Percentiles rank a stretch among this genome's conserved stretches.
Evolutionary conservation across 2,797 vertebrate genomes (phyloP).

Genomic region (Loriculus beryllinus): DNA sequence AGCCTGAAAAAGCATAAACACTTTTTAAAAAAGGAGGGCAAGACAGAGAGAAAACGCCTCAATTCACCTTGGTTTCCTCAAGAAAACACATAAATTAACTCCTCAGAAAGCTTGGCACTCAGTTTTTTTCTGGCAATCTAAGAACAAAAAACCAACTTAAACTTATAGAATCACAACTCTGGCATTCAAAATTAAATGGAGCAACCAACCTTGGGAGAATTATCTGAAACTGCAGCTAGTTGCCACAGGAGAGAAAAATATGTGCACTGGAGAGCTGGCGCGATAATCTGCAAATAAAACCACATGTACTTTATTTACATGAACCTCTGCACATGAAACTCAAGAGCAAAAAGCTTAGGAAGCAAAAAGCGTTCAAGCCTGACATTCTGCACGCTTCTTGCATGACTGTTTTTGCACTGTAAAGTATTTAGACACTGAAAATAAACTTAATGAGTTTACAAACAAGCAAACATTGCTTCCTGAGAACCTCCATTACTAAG

Average conservation of each 20-base stretch:
- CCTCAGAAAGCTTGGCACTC: neutral
- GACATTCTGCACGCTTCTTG: neutral
- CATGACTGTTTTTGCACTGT: neutral
- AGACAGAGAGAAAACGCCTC: neutral
- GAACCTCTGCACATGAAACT: neutral
- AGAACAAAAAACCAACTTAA: neutral
- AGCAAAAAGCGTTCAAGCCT: neutral
- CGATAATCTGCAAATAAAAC: constrained; percentile 76
- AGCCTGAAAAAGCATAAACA: neutral
- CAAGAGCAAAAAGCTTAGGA: neutral
- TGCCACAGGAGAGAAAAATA: constrained; percentile 87
- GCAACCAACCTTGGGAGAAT: constrained; percentile 80
- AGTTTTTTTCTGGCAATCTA: neutral
- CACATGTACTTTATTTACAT: constrained; percentile 4
- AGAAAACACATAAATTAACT: neutral
- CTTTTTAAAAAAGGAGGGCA: neutral
- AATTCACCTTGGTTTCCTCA: neutral
- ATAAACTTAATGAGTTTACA: neutral
- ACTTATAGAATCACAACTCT: neutral
- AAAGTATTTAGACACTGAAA: neutral
- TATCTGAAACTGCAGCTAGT: constrained; percentile 76
- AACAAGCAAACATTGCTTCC: neutral
- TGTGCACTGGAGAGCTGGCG: constrained; percentile 82
- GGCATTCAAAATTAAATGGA: neutral
- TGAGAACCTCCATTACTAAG: neutral